Evolutionary conservation across 2,797 vertebrate species (phyloP).

Genomic region (Pagetopsis macropterus): DNA sequence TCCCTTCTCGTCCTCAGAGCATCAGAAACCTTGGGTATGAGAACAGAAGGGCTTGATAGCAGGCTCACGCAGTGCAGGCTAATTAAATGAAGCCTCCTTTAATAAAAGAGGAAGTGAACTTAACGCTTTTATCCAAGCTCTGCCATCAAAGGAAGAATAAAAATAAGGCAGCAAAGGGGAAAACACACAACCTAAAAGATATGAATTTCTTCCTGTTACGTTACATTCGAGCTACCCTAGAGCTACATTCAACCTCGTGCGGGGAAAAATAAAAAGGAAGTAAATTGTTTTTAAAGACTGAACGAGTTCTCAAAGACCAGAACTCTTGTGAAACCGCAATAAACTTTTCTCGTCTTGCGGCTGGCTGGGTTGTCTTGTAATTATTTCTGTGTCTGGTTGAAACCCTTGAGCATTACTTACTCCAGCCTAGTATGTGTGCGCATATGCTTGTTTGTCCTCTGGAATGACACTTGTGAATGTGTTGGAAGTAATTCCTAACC

Average conservation of each 20-base stretch:
- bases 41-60: slow-evolving; percentile 80
- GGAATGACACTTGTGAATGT: slow-evolving; percentile 14
- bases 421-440: neutral
- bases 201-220: slow-evolving; percentile 79
- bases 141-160: slow-evolving; percentile 80
- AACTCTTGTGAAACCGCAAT: slow-evolving; percentile 23
- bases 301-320: slow-evolving; percentile 44
- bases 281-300: slow-evolving; percentile 56
- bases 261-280: slow-evolving; percentile 15
- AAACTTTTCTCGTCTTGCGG: slow-evolving; percentile 42
- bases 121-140: slow-evolving; percentile 81
- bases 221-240: slow-evolving; percentile 52
- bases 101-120: slow-evolving; percentile 85
- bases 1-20: slow-evolving; percentile 76
- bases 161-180: slow-evolving; percentile 62
- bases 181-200: slow-evolving; percentile 81
- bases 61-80: slow-evolving; percentile 73
- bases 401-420: neutral
- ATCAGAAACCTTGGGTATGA: slow-evolving; percentile 78
- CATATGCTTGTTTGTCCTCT: neutral
- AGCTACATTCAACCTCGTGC: slow-evolving; percentile 61
- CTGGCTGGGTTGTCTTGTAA: slow-evolving; percentile 12
- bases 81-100: slow-evolving; percentile 87
- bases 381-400: neutral
- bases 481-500: neutral